Base-by-base conservation (phyloP, 2,113 vertebrate genomes). In the Scolopax mira region DNA sequence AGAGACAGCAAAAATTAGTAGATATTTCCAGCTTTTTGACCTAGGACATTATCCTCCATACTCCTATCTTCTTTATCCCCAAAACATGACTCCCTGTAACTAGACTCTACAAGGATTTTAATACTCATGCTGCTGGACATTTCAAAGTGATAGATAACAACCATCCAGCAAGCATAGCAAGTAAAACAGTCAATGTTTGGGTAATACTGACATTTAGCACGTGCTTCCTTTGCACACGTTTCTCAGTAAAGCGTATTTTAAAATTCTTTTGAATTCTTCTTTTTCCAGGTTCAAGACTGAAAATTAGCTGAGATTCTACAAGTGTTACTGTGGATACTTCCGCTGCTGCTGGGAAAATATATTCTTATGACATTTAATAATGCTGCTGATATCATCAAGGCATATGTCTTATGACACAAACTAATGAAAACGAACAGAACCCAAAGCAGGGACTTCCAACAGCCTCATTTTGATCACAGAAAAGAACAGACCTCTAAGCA, bases 291-390 rank as follows among this genome's bases (percentile, higher is more conserved):
- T 23, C 39, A 55, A 41, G 16, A 81, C 6, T 13, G 35, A 87
- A 94, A 86, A 74, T n/a, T 9, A 86, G 22, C 42, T 49, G 58
- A 70, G n/a, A 73, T 51, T 18, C 58, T 66, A 39, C 8, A 62
- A 72, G 46, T 67, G 52, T 67, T 93, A 44, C 82, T 71, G 82
- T 39, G 48, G 64, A 62, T 58, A 51, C 46, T 71, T 71, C 51
- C 8, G 22, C 4, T 71, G 91, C 48, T 49, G 15, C 42, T 61
- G 57, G 35, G 64, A 88, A 93, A 83, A 88, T 3, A 58, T 6
- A 73, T 44, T 78, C 57, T 52, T 67, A 10, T 30, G 85, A 21
- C 93, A 90, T 94, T 96, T 94, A 93, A 75, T 86, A 92, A 86
- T 1, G 37, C 19, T 80, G 67, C 79, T 61, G 82, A 9, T 92